Evolutionary conservation across 2,888 invertebrate genomes (phyloP).

Genomic region (Isotomurus palustris): DNA sequence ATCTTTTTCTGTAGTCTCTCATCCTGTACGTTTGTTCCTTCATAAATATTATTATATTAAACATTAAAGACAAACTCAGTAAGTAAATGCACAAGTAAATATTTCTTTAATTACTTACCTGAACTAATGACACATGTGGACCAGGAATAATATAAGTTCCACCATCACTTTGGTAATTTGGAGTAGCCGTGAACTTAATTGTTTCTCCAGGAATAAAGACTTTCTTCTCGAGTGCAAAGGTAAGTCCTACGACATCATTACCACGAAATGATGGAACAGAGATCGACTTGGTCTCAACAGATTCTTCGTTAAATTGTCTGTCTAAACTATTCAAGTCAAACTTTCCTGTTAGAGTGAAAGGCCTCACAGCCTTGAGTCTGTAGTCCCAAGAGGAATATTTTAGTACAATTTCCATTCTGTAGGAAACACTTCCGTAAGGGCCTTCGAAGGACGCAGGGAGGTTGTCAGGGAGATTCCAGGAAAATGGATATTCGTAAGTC

Average conservation of each 20-base stretch:
- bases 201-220: conserved; percentile 7
- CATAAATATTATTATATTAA: too few relatives aligned
- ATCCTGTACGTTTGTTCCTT: conserved; percentile 11
- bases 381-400: conserved; percentile 6
- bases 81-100: too few relatives aligned
- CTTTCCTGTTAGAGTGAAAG: not conserved
- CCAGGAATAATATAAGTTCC: conserved; percentile 2
- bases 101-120: too few relatives aligned
- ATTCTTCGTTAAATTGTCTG: not conserved
- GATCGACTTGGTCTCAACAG: conserved; percentile 4
- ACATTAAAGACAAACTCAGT: too few relatives aligned
- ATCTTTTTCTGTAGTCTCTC: not conserved
- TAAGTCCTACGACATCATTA: not conserved
- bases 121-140: not conserved
- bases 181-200: conserved; percentile 3
- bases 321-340: conserved; percentile 3
- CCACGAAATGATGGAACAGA: not conserved
- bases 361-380: not conserved
- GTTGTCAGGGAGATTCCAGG: conserved; percentile 4
- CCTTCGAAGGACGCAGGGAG: conserved; percentile 9
- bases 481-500: conserved; percentile 6
- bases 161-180: not conserved
- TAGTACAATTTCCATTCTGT: conserved; percentile 1
- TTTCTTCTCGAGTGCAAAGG: conserved; percentile 3
- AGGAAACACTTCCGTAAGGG: conserved; percentile 6